Base-by-base conservation (phyloP, 2,113 vertebrate genomes). In the Brachyistius frenatus region DNA sequence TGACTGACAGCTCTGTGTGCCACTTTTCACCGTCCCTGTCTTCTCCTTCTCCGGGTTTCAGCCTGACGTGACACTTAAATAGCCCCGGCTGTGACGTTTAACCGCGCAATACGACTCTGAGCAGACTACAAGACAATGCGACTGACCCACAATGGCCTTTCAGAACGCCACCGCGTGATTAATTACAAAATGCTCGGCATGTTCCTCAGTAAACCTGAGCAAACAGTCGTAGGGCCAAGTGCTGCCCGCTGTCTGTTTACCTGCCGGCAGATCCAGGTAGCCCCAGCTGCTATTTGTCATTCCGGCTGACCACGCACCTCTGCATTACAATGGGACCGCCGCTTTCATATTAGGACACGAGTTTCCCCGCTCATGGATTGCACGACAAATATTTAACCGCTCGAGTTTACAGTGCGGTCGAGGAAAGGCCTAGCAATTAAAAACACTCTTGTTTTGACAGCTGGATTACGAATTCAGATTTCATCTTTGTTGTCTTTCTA, bases 201-300 rank as follows among this genome's bases (percentile, higher is more conserved):
- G 5, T 46, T 37, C 1, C 15, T 68, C 60, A 13, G 33, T 41
- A 30, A 68, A 47, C 49, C 56, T 83, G 36, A 80, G 76, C 39
- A 91, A 90, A 93, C 85, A 91, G 58, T 56, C 36, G 57, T 10
- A n/a, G 60, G 46, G 32, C 1, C 7, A 57, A 74, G 77, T 72
- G 63, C 15, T 65, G 4, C 7, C 23, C 30, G n/a, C 66, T 72
- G 60, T 82, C 0, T 66, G 46, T 67, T 78, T 66, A 54, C 63
- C 56, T 36, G 65, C 35, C 31, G 5, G 36, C 23, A 68, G 31
- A 11, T 50, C 15, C 47, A 64, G 44, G 54, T 37, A 15, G 37
- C 56, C 44, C 50, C 72, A 84, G 78, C 77, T 80, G 84, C 77
- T 63, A 5, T 64, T 74, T 87, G 35, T 75, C 8, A 15, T 81